Evolutionary conservation across 2,888 invertebrate species (phyloP).

Genomic region (Eucriotettix oculatus): DNA sequence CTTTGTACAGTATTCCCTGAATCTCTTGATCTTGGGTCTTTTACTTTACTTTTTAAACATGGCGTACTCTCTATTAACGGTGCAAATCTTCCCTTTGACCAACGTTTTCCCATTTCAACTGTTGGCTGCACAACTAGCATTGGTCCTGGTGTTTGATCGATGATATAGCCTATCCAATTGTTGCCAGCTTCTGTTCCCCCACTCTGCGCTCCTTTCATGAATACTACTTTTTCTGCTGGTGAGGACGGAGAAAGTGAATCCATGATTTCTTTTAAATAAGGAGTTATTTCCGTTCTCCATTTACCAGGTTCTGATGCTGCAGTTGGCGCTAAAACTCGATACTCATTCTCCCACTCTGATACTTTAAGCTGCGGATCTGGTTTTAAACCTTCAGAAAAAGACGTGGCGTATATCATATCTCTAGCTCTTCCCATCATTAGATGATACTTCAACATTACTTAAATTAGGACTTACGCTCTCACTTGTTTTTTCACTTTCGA

Average conservation of each 20-base stretch:
- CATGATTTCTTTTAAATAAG: not conserved
- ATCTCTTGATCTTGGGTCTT: not conserved
- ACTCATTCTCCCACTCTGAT: not conserved
- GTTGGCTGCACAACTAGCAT: not conserved
- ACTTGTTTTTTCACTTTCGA: no score
- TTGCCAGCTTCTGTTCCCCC: not conserved
- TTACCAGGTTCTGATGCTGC: not conserved
- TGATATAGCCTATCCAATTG: not conserved
- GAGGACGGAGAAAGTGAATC: not conserved
- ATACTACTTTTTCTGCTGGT: not conserved
- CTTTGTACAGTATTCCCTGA: not conserved
- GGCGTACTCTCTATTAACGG: not conserved
- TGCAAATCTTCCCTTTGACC: not conserved
- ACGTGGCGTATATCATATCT: not conserved
- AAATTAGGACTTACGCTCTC: no score
- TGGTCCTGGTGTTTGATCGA: not conserved
- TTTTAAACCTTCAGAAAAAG: not conserved
- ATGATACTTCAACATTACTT: no score
- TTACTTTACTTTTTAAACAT: conserved; percentile 1
- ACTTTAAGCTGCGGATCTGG: not conserved
- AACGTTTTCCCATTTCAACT: not conserved
- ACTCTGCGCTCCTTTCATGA: not conserved
- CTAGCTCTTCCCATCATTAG: not conserved
- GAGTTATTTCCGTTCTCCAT: not conserved
- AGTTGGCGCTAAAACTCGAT: not conserved